A percentile compares a stretch with the other conserved stretches of the same genome.
phyloP scores from a whole-genome alignment of 2,888 invertebrate species.

The Lissonota sp. region DNA sequence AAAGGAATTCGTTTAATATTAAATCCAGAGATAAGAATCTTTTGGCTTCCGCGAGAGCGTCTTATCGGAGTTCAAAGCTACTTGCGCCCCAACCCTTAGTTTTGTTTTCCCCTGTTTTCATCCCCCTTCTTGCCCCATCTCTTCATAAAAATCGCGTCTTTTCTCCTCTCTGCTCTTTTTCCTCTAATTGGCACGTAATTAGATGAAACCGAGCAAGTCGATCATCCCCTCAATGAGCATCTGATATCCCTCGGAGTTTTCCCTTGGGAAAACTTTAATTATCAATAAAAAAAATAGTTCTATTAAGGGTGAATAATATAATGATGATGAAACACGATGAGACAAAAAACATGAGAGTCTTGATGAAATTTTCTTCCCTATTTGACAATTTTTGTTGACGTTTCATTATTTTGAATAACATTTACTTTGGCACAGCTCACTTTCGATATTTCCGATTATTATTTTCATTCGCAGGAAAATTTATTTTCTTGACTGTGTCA shows the following conservation, averaged over 20 bases:
- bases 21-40: conserved; percentile 78
- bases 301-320: no score
- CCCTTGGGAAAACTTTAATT: no score
- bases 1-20: conserved; percentile 80
- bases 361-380: no score
- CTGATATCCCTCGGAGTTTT: no score
- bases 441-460: neutral
- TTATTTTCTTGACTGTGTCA: conserved; percentile 12
- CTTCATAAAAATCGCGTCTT: conserved; percentile 50
- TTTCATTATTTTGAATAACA: no score
- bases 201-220: neutral
- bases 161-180: conserved; percentile 45
- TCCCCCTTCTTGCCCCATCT: neutral
- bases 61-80: conserved; percentile 62
- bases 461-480: neutral
- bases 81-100: conserved; percentile 60
- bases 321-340: no score
- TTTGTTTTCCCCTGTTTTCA: conserved; percentile 69
- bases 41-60: conserved; percentile 51
- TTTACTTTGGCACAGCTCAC: neutral
- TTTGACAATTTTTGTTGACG: no score
- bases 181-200: conserved; percentile 51
- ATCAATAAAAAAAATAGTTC: no score
- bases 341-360: no score
- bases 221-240: no score